A percentile compares a stretch with the other conserved stretches of the same genome.
Evolutionary conservation across 2,113 vertebrate species (phyloP).

Genomic region (Varanus salvator): DNA sequence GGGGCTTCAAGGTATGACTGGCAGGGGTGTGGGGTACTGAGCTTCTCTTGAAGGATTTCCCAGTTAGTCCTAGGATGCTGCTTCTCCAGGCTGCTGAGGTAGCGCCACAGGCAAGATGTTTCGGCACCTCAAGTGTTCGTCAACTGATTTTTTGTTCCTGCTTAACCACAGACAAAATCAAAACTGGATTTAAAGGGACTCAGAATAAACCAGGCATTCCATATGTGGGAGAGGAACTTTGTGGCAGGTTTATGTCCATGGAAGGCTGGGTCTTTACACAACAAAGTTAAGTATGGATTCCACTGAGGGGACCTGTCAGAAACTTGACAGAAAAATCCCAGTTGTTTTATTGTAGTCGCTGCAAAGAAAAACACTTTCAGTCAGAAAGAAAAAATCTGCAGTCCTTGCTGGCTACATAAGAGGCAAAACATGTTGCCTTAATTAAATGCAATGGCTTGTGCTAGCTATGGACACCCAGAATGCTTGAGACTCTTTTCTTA

Average conservation of each 20-base stretch:
- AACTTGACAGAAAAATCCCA: background rate
- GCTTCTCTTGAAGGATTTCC: background rate
- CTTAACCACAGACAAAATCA: background rate
- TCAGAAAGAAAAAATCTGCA: rapidly evolving
- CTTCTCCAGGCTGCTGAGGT: background rate
- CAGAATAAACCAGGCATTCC: rapidly evolving
- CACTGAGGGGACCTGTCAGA: rapidly evolving
- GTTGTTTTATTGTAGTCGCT: rapidly evolving
- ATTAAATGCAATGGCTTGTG: too few relatives aligned
- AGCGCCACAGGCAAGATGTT: background rate
- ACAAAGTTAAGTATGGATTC: rapidly evolving
- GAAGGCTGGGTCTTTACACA: rapidly evolving
- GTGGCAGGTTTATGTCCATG: rapidly evolving
- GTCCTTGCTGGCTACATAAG: rapidly evolving
- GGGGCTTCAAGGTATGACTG: background rate
- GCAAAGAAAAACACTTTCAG: rapidly evolving
- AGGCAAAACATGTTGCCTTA: rapidly evolving
- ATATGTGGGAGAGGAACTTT: rapidly evolving
- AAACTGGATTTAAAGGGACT: too few relatives aligned
- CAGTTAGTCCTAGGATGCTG: background rate
- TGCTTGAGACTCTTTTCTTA: too few relatives aligned
- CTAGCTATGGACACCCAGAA: too few relatives aligned
- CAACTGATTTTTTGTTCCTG: background rate
- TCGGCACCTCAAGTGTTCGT: background rate
- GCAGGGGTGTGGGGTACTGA: too few relatives aligned